A percentile compares a stretch with the other conserved stretches of the same genome.
These are phyloP conservation scores for Brachionus koreanus DNA, from an alignment of 1,140 invertebrate genomes.

Conservation along the genomic window DNA sequence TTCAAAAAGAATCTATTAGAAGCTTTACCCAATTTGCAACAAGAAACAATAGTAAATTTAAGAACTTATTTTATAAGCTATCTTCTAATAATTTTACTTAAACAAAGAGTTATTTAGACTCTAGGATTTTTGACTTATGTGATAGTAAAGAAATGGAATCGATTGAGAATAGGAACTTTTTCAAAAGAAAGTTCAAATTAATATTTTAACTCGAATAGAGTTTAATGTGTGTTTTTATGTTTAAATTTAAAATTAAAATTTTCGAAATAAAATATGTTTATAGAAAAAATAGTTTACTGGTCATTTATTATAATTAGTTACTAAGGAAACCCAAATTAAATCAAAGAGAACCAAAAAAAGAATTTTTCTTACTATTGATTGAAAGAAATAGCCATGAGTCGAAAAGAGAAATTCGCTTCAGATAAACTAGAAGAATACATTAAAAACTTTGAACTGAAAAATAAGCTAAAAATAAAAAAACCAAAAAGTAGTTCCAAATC, in stretches of 20 bases:
- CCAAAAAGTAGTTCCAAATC: not conserved
- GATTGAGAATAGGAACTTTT: not conserved
- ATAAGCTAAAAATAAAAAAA: not conserved
- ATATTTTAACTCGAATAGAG: not conserved
- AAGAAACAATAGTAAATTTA: not conserved
- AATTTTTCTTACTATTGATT: not conserved
- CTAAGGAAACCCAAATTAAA: not conserved
- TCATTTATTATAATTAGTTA: not conserved
- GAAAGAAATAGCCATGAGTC: not conserved
- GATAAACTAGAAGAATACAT: conserved; percentile 9
- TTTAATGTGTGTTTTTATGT: not conserved
- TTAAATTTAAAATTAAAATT: not conserved
- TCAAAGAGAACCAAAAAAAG: not conserved
- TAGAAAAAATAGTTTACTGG: not conserved
- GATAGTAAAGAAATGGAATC: not conserved
- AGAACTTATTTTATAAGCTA: not conserved
- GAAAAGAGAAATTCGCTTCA: not conserved
- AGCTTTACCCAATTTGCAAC: not conserved
- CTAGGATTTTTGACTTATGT: not conserved
- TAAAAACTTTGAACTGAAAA: conserved; percentile 14
- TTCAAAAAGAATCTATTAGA: not conserved
- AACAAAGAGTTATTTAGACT: not conserved
- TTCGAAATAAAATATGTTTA: not conserved
- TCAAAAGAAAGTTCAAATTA: not conserved
- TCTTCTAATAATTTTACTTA: not conserved